Evolutionary conservation across 2,888 invertebrate genomes (phyloP).

Genomic region (Macrostomum cliftonense): DNA sequence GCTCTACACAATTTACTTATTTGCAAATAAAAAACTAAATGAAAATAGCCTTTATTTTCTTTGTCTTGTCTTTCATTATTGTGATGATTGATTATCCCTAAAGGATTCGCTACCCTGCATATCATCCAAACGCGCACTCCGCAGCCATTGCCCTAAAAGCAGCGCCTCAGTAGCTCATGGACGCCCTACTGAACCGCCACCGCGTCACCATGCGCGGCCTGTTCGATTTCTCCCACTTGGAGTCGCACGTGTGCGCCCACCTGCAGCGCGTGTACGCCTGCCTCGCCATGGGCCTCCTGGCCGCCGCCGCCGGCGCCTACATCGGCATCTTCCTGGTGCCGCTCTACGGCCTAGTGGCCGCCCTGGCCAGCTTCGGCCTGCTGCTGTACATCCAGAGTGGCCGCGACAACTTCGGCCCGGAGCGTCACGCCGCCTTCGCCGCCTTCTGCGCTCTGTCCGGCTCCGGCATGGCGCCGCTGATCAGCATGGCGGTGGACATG

Average conservation of each 20-base stretch:
- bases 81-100: too few relatives aligned
- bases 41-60: too few relatives aligned
- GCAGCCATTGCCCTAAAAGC: too few relatives aligned
- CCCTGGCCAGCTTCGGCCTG: conserved; percentile 52
- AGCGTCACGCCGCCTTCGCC: background rate
- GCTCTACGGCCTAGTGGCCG: conserved; percentile 56
- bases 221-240: too few relatives aligned
- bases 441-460: conserved; percentile 41
- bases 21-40: too few relatives aligned
- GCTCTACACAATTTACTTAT: too few relatives aligned
- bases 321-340: conserved; percentile 71
- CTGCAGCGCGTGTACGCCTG: conserved; percentile 86
- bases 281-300: conserved; percentile 57
- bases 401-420: conserved; percentile 17
- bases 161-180: too few relatives aligned
- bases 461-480: conserved; percentile 65
- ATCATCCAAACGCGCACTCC: too few relatives aligned
- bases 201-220: too few relatives aligned
- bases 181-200: too few relatives aligned
- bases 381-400: conserved; percentile 67
- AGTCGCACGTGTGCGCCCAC: conserved; percentile 41
- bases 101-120: too few relatives aligned
- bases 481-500: conserved; percentile 57
- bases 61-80: too few relatives aligned
- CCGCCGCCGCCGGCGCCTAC: conserved; percentile 63